phyloP scores from a whole-genome alignment of 2,113 vertebrate species.

The Corvus cornix region DNA sequence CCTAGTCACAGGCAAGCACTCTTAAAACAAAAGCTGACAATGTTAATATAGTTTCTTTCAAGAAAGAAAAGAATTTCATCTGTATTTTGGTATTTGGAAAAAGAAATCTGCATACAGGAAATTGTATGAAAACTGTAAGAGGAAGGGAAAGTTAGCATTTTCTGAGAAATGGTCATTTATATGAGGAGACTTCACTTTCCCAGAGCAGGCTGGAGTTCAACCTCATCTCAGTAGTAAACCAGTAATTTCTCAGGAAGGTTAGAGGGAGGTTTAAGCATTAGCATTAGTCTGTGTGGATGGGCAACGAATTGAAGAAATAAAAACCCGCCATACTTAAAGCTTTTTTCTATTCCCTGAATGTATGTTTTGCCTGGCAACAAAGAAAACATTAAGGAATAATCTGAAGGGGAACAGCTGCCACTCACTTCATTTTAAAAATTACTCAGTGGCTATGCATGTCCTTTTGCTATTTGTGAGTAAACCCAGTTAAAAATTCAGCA shows the following conservation, averaged over 20 bases:
- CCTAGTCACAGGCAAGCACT: background rate
- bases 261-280: background rate
- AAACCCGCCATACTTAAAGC: rapidly evolving
- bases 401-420: background rate
- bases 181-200: background rate
- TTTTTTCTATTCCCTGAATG: background rate
- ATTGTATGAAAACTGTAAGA: background rate
- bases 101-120: background rate
- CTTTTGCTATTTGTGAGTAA: background rate
- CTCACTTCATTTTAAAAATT: background rate
- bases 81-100: background rate
- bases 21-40: background rate
- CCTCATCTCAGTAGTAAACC: background rate
- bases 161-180: background rate
- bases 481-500: background rate
- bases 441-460: background rate
- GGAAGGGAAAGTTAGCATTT: background rate
- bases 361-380: rapidly evolving
- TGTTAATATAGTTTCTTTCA: background rate
- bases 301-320: background rate
- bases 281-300: background rate
- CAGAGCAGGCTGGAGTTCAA: background rate
- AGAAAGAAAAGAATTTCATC: background rate
- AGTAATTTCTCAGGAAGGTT: background rate
- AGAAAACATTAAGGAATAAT: background rate